Conservation (phyloP, 2,888 invertebrate species). For the Cosmopolites sordidus region DNA sequence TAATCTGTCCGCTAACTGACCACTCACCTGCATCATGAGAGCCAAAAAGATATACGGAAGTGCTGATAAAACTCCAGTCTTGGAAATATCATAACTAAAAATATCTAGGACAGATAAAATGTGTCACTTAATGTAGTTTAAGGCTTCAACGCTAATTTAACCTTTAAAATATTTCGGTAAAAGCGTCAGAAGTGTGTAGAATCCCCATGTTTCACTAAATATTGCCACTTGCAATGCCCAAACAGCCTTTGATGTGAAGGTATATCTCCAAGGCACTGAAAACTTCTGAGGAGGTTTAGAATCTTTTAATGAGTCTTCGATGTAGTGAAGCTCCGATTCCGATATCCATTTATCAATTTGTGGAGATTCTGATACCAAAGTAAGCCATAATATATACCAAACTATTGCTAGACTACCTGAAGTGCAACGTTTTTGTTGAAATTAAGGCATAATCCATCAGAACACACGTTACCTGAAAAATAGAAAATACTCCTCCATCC, state of each 20-base stretch:
- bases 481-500: slow-evolving; percentile 82
- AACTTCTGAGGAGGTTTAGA: slow-evolving; percentile 47
- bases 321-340: slow-evolving; percentile 68
- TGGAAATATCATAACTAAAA: slow-evolving; percentile 18
- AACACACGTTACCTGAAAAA: slow-evolving; percentile 52
- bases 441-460: not conserved
- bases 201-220: slow-evolving; percentile 88
- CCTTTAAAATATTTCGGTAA: slow-evolving; percentile 25
- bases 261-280: slow-evolving; percentile 71
- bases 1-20: slow-evolving; percentile 77
- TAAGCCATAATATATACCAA: slow-evolving; percentile 70
- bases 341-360: slow-evolving; percentile 70
- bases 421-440: not conserved
- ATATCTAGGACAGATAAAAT: slow-evolving; percentile 11
- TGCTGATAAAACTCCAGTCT: slow-evolving; percentile 60
- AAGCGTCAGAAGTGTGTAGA: slow-evolving; percentile 62
- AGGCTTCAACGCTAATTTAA: not conserved
- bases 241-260: slow-evolving; percentile 71
- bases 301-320: slow-evolving; percentile 56
- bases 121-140: not conserved
- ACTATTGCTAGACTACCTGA: slow-evolving; percentile 62
- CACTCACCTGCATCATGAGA: slow-evolving; percentile 70
- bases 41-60: slow-evolving; percentile 87
- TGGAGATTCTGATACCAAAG: slow-evolving; percentile 68
- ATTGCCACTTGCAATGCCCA: slow-evolving; percentile 81